Evolutionary conservation across 1,140 invertebrate genomes (phyloP), one percentile per base, ranked within the genome.

Genomic region (Portunus trituberculatus): DNA sequence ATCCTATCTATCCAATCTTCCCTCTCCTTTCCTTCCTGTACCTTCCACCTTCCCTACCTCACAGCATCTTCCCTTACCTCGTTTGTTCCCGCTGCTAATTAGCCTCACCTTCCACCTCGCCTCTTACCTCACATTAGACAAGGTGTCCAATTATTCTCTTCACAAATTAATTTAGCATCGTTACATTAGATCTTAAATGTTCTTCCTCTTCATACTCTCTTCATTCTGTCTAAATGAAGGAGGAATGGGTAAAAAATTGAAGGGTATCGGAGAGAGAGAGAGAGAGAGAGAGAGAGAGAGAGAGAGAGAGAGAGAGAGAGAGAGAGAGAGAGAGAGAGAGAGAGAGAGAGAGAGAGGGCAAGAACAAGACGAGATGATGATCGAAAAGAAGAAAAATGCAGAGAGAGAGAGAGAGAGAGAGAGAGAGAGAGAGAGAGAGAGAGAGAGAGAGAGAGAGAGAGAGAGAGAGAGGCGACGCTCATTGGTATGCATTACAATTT

Each of bases 401-500:
- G 84, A 16, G 0, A 84, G 25, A n/a, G 83, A n/a, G n/a, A 28
- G 31, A 39, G 29, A 88, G 86, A 28, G 31, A 45, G 29, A 29
- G 10, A 29, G 16, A n/a, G 86, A 39, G 16, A n/a, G 31, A 46
- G 45, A 20, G 86, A 45, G 45, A 32, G 25, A 25, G 25, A 25
- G 31, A 25, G 28, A 46, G 86, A 88, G 86, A 39, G 86, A 88
- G 29, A 88, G 86, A 39, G 86, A 32, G 29, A 39, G 45, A 0
- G 29, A 31, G 31, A n/a, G 45, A 39, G 45, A 7, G 3, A 12
- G 86, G 86, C 86, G 45, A 88, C 86, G 20, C 45, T 45, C 29
- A 88, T 76, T 76, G 67, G 67, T 76, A 76, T 76, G 67, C 67
- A 76, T 76, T 76, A 76, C 67, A 76, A 76, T 76, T 76, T 76